Evolutionary conservation across 2,113 vertebrate species (phyloP).

Genomic region (Dipodomys spectabilis): DNA sequence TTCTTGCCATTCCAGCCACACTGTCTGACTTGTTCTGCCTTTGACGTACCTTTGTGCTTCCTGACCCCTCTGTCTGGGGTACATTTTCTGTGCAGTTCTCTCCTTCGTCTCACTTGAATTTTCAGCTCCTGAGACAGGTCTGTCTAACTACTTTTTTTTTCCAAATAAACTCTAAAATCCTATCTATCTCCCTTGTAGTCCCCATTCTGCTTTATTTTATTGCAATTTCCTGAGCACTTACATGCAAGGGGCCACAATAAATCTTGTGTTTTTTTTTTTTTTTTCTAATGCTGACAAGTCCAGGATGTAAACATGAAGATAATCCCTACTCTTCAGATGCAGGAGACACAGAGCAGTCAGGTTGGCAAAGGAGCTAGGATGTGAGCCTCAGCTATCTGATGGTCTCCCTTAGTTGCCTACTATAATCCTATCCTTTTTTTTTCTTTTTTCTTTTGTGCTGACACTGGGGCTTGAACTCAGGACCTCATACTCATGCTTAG

Average conservation of each 20-base stretch:
- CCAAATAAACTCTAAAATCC: neutral
- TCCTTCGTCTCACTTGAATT: neutral
- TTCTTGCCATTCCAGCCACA: neutral
- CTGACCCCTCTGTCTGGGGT: neutral
- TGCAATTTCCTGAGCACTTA: neutral
- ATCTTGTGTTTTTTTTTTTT: neutral
- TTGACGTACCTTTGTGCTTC: neutral
- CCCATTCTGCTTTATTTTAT: neutral
- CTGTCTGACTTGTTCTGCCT: neutral
- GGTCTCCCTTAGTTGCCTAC: neutral
- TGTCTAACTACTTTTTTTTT: neutral
- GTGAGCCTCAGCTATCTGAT: neutral
- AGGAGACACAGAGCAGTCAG: neutral
- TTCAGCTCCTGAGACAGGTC: neutral
- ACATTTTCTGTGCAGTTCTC: neutral
- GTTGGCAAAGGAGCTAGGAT: neutral
- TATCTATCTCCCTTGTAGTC: neutral
- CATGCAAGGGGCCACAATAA: neutral
- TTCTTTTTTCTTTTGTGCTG: too few relatives aligned
- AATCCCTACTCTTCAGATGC: neutral
- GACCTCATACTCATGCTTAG: too few relatives aligned
- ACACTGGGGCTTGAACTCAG: too few relatives aligned
- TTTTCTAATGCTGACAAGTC: neutral
- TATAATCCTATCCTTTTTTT: too few relatives aligned
- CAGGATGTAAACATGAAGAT: neutral